Conservation (phyloP, 2,888 invertebrate species). For the Cantharis lateralis region DNA sequence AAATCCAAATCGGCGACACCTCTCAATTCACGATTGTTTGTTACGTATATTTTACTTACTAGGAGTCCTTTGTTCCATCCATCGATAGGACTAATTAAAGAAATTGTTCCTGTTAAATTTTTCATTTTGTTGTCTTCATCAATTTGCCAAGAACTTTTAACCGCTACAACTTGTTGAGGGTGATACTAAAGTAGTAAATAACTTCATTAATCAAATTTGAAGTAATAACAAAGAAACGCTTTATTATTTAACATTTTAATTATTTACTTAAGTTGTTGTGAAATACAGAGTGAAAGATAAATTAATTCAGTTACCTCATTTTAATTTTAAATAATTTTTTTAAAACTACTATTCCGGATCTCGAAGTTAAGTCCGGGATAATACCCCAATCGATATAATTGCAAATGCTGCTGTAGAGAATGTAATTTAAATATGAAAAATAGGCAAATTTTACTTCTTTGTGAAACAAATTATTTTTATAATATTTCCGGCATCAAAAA, state of each 20-base stretch:
- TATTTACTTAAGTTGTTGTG: background rate
- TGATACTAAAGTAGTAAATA: slow-evolving; percentile 58
- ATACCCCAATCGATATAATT: background rate
- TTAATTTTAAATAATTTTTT: background rate
- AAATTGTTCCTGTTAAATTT: slow-evolving; percentile 71
- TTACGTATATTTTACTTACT: slow-evolving; percentile 68
- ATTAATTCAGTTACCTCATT: background rate
- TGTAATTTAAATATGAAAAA: background rate
- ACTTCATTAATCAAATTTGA: background rate
- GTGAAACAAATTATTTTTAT: background rate
- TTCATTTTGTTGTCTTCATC: slow-evolving; percentile 60
- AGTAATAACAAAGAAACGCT: background rate
- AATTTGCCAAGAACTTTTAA: slow-evolving; percentile 73
- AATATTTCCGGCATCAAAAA: background rate
- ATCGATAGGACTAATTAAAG: slow-evolving; percentile 69
- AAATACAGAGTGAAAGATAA: background rate
- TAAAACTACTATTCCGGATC: background rate
- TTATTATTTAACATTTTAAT: background rate
- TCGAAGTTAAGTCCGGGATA: background rate
- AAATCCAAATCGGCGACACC: slow-evolving; percentile 74
- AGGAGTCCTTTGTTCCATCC: slow-evolving; percentile 72
- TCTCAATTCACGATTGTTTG: slow-evolving; percentile 66
- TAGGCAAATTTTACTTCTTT: background rate
- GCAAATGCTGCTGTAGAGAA: background rate
- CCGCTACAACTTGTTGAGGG: slow-evolving; percentile 68